A percentile compares a stretch with the other conserved stretches of the same genome.
phyloP scores from a whole-genome alignment of 1,140 invertebrate genomes.

The Zaprionus camerounensis region DNA sequence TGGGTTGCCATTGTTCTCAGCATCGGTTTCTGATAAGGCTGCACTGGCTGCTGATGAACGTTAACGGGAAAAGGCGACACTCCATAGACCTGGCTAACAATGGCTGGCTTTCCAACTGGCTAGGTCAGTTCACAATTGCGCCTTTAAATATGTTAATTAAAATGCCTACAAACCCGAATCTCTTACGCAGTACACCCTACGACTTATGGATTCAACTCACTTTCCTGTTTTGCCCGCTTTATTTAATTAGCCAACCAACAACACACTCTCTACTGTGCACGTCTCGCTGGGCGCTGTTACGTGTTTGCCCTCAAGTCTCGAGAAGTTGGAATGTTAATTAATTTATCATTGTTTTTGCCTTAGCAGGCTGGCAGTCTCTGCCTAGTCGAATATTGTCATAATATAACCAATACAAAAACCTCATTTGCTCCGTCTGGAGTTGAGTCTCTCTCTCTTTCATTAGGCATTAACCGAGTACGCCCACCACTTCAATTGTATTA shows the following conservation, averaged over 20 bases:
- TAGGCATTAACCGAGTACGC: slow-evolving; percentile 9
- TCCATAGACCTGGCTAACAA: neutral
- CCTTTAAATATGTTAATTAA: slow-evolving; percentile 41
- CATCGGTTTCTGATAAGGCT: slow-evolving; percentile 54
- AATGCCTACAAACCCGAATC: slow-evolving; percentile 6
- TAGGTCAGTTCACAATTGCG: slow-evolving; percentile 1
- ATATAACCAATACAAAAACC: slow-evolving; percentile 50
- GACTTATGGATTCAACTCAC: slow-evolving; percentile 18
- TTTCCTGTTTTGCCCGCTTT: neutral
- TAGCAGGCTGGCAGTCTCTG: neutral
- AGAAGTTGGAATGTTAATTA: slow-evolving; percentile 58
- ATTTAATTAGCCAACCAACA: slow-evolving; percentile 43
- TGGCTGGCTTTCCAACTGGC: slow-evolving; percentile 34
- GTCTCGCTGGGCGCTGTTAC: slow-evolving; percentile 36
- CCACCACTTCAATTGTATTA: slow-evolving; percentile 51
- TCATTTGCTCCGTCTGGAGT: slow-evolving; percentile 39
- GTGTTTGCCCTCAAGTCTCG: slow-evolving; percentile 45
- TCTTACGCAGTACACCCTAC: slow-evolving; percentile 5
- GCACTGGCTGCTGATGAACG: slow-evolving; percentile 21
- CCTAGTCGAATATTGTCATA: slow-evolving; percentile 53
- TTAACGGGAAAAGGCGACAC: neutral
- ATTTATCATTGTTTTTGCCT: slow-evolving; percentile 72
- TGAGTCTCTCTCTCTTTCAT: neutral
- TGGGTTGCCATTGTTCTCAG: slow-evolving; percentile 46
- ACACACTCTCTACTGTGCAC: slow-evolving; percentile 44